Conservation (phyloP, 2,113 vertebrate species). For the Oreamnos americanus region DNA sequence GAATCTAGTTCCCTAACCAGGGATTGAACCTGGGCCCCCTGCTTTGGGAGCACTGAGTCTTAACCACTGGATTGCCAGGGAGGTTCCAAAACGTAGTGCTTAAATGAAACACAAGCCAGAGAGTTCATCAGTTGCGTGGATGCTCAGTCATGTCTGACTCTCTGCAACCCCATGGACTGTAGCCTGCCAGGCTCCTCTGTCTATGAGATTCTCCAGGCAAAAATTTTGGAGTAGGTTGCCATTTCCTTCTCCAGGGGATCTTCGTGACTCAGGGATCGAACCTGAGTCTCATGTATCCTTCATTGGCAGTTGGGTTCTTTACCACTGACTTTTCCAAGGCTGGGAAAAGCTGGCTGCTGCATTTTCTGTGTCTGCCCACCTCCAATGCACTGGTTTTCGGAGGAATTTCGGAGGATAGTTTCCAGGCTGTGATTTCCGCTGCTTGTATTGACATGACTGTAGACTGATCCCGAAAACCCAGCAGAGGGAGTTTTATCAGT, state of each 20-base stretch:
- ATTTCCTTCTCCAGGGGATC: not conserved
- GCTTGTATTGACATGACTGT: not conserved
- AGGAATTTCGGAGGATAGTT: not conserved
- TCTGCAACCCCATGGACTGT: not conserved
- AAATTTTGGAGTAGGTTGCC: not conserved
- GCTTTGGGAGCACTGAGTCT: not conserved
- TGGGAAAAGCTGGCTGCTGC: not conserved
- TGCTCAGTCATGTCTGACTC: not conserved
- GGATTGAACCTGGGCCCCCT: not conserved
- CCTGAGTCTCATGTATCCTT: not conserved
- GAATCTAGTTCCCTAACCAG: not conserved
- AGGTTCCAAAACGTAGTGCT: not conserved
- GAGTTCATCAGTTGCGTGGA: not conserved
- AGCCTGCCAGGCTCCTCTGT: not conserved
- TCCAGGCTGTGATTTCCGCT: rapidly evolving
- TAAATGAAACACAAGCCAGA: not conserved
- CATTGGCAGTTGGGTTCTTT: not conserved
- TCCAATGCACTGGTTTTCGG: rapidly evolving
- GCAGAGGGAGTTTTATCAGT: not conserved
- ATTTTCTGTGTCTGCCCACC: not conserved
- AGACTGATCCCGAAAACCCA: not conserved
- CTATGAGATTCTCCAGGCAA: not conserved
- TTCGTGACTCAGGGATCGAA: not conserved
- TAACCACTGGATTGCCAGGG: not conserved
- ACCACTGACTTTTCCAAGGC: not conserved